Percentiles rank a stretch among this genome's conserved stretches.
phyloP scores from a whole-genome alignment of 2,113 vertebrate species.

The Misgurnus anguillicaudatus region DNA sequence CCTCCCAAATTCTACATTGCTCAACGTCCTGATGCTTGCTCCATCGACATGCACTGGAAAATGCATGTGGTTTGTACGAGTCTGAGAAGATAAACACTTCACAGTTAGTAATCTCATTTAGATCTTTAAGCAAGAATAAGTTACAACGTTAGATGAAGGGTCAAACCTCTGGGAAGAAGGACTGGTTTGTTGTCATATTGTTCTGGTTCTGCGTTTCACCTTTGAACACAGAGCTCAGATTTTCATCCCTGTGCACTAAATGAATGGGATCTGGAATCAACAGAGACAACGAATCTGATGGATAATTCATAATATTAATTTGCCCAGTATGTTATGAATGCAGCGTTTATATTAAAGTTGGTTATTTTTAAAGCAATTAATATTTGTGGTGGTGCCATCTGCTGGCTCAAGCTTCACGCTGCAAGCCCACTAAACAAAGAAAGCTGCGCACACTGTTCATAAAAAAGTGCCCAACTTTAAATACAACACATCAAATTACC shows the following conservation, averaged over 20 bases:
- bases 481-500: too few species aligned
- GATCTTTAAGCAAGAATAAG: neutral
- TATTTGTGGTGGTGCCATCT: conserved; percentile 4
- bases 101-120: neutral
- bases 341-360: neutral
- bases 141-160: neutral
- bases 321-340: neutral
- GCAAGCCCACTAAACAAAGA: neutral
- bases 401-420: neutral
- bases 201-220: conserved; percentile 48
- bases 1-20: conserved; percentile 49
- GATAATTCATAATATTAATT: neutral
- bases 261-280: conserved; percentile 33
- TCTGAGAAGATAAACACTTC: conserved; percentile 36
- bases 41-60: neutral
- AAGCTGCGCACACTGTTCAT: too few species aligned
- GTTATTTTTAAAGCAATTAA: neutral
- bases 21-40: conserved; percentile 30
- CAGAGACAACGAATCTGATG: neutral
- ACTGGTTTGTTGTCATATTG: conserved; percentile 46
- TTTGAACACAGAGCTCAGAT: conserved; percentile 43
- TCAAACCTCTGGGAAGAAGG: conserved; percentile 56
- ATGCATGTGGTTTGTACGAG: conserved; percentile 32
- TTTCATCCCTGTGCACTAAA: neutral
- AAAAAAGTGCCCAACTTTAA: neutral